Evolutionary conservation across 2,888 invertebrate species (phyloP), one percentile per base, ranked within the genome.

Genomic region (Lasioglossum leucozonium): DNA sequence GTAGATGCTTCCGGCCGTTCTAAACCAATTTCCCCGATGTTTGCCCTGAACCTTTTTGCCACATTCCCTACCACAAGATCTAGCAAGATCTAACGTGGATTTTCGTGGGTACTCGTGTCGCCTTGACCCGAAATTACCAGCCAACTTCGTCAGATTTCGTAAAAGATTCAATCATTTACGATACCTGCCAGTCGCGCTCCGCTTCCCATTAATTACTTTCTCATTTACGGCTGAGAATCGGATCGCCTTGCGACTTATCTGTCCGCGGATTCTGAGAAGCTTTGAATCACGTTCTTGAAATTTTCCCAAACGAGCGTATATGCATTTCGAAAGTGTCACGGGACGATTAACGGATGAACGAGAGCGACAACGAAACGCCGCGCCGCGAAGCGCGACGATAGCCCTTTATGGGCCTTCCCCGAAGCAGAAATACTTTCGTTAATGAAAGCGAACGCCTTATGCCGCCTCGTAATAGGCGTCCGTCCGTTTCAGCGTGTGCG

Each of bases 361-460:
- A 86, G 87, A 84, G 87, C 79, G 81, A 81, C 78, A 69, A 79
- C 86, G 84, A 79, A 77, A n/a, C n/a, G n/a, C n/a, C n/a, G n/a
- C n/a, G n/a, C 79, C 82, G 62, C 79, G 65, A 79, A 58, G 75
- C 77, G 40, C 73, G 58, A 42, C 65, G 76, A 81, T 78, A 77
- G 76, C 74, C 72, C 76, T 84, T 84, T 81, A 82, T 37, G 75
- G 78, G 65, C 55, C 72, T 80, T 71, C 76, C 42, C 13, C 62
- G 62, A 44, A 72, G 69, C 69, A 78, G 82, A 88, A 89, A 88
- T 83, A 84, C 87, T 87, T 89, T 87, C 87, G 69, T 84, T 86
- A 85, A 87, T 89, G 89, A 89, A 89, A 87, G 89, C 83, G 87
- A 89, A 85, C 72, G 81, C 83, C 83, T 79, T 69, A 26, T 84